Percentiles rank a stretch among this genome's conserved stretches.
phyloP scores from a whole-genome alignment of 2,888 invertebrate genomes.

The Tiliacea citrago region DNA sequence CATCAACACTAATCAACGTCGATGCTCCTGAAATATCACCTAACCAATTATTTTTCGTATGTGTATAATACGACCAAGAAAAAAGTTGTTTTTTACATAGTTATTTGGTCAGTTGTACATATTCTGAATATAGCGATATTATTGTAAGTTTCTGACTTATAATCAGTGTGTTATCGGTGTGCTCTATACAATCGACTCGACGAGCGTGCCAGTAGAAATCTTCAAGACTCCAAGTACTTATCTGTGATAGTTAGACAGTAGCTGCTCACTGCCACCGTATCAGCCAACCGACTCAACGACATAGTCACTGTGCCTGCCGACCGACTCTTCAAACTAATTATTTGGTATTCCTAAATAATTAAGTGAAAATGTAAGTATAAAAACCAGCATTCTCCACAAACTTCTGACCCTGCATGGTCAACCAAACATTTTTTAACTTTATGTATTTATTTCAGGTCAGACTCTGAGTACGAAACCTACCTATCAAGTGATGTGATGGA shows the following conservation, averaged over 20 bases:
- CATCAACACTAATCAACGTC: slow-evolving; percentile 6
- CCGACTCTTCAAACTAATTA: slow-evolving; percentile 5
- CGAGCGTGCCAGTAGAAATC: background rate
- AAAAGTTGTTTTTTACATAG: slow-evolving; percentile 6
- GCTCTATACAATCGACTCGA: background rate
- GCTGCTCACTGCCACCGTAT: background rate
- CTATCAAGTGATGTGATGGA: background rate
- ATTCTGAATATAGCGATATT: background rate
- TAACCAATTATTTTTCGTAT: slow-evolving; percentile 4
- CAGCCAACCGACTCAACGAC: slow-evolving; percentile 5
- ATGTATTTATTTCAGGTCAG: background rate
- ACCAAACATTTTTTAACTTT: background rate
- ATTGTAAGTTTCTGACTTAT: background rate
- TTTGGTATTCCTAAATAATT: background rate
- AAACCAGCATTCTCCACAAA: background rate
- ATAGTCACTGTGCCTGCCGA: slow-evolving; percentile 1
- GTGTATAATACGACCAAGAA: slow-evolving; percentile 3
- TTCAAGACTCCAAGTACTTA: background rate
- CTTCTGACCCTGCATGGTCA: background rate
- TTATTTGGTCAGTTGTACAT: background rate
- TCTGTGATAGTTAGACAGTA: background rate
- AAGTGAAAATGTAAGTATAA: background rate
- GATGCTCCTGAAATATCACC: slow-evolving; percentile 1
- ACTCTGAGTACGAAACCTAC: background rate
- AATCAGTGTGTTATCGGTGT: background rate